Base-by-base conservation (phyloP, 1,140 invertebrate species). In the Dreissena rostriformis region DNA sequence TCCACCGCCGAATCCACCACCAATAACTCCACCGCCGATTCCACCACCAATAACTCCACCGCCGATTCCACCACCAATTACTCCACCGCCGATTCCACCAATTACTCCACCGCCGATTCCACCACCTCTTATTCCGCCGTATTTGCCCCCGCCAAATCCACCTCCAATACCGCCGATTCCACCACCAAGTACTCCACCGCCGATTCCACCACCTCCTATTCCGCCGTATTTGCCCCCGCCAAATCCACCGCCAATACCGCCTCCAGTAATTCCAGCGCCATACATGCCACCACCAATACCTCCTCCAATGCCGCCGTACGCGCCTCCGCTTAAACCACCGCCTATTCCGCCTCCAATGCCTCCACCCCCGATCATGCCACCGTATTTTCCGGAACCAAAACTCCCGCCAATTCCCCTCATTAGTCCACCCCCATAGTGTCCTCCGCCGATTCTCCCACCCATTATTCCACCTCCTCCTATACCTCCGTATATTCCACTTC, bases 131-230 rank as follows among this genome's bases (percentile, higher is more conserved):
- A 61, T 61, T 14, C 53, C 53, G 19, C 53, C 53, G 53, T 19
- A 19, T 57, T 14, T 57, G 57, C 57, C 57, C 4, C 57, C 57
- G 57, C 57, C 57, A 12, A 19, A 4, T n/a, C 57, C 57, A 24
- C 57, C 57, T 61, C 57, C 57, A 61, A 61, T 19, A 61, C 57
- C 57, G 57, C 57, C 57, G 57, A 19, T 24, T n/a, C 57, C 57
- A 24, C 57, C 57, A 6, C 57, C 57, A 61, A 61, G 11, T 11
- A 61, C 12, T 19, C 57, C 57, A 61, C 57, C 57, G 57, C 53
- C 53, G 19, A 57, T 57, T 14, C 53, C 53, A 57, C 53, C 53
- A 19, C 53, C 53, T 19, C 53, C 53, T 12, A 57, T 57, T n/a
- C 17, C 17, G 57, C 57, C 57, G 22, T 61, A 24, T 61, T 61